Evolutionary conservation across 2,113 vertebrate genomes (phyloP).

Genomic region (Malurus elegans): DNA sequence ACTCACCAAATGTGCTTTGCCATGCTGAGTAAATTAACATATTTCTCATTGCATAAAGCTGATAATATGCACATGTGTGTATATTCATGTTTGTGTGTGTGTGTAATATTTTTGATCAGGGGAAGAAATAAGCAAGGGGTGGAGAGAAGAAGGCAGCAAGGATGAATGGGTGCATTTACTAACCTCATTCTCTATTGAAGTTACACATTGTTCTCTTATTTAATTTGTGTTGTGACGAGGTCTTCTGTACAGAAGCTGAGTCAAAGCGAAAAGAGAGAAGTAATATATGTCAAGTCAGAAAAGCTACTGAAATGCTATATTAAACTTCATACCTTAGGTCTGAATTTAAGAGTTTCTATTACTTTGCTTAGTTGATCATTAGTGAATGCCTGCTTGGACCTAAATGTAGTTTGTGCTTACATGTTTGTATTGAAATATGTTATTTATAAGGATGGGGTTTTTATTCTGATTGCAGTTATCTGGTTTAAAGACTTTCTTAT

Average conservation of each 20-base stretch:
- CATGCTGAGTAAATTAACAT: conserved; percentile 2
- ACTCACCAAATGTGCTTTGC: conserved; percentile 38
- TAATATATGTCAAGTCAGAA: neutral
- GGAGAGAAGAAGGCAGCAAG: neutral
- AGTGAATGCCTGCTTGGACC: neutral
- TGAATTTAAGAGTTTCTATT: neutral
- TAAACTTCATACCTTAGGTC: neutral
- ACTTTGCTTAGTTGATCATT: neutral
- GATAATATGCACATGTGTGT: neutral
- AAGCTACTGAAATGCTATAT: neutral
- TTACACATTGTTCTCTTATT: conserved; percentile 17
- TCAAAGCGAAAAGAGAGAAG: neutral
- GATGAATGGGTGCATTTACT: neutral
- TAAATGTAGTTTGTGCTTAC: conserved; percentile 3
- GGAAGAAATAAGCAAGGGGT: neutral
- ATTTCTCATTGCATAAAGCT: conserved; percentile 2
- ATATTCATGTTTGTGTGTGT: neutral
- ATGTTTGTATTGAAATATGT: neutral
- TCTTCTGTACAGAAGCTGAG: neutral
- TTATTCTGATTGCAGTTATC: neutral
- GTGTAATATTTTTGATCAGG: neutral
- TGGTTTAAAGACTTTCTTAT: neutral
- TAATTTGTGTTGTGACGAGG: neutral
- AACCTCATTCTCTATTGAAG: neutral
- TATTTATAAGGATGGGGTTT: neutral